Percentiles rank a stretch among this genome's conserved stretches.
Conservation (phyloP, 1,140 invertebrate genomes). For the Lepidurus arcticus region DNA sequence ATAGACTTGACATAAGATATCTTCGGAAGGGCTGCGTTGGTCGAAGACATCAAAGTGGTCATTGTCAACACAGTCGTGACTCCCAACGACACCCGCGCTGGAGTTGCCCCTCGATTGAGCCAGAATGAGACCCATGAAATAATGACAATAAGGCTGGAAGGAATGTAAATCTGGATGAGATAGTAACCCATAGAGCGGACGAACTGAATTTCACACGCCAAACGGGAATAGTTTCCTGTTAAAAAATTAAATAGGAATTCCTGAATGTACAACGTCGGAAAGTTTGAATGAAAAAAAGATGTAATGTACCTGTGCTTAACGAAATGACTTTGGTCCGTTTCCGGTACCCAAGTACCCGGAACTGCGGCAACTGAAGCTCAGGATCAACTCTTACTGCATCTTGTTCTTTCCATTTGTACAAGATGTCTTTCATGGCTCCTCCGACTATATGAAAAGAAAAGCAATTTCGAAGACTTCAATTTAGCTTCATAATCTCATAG, state of each 20-base stretch:
- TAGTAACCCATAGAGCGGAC: constrained; percentile 53
- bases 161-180: constrained; percentile 52
- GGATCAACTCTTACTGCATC: constrained; percentile 85
- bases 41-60: constrained; percentile 51
- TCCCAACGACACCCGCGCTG: constrained; percentile 54
- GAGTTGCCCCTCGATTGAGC: constrained; percentile 48
- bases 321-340: constrained; percentile 34
- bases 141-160: constrained; percentile 52
- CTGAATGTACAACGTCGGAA: background rate
- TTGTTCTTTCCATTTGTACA: constrained; percentile 91
- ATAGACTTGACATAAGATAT: constrained; percentile 50
- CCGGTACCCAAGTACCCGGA: constrained; percentile 58
- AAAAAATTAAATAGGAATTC: constrained; percentile 20
- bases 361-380: constrained; percentile 89
- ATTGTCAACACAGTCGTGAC: constrained; percentile 54
- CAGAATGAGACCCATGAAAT: constrained; percentile 48
- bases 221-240: constrained; percentile 55
- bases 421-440: constrained; percentile 94
- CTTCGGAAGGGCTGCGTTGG: constrained; percentile 49
- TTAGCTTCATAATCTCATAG: no score
- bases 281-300: background rate
- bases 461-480: background rate
- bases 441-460: constrained; percentile 64
- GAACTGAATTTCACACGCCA: constrained; percentile 53
- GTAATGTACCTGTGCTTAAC: constrained; percentile 37